These are phyloP conservation scores for Trachythela sp. DNA, from an alignment of 64 coral and sea anemone genomes.

Conservation along the genomic window DNA sequence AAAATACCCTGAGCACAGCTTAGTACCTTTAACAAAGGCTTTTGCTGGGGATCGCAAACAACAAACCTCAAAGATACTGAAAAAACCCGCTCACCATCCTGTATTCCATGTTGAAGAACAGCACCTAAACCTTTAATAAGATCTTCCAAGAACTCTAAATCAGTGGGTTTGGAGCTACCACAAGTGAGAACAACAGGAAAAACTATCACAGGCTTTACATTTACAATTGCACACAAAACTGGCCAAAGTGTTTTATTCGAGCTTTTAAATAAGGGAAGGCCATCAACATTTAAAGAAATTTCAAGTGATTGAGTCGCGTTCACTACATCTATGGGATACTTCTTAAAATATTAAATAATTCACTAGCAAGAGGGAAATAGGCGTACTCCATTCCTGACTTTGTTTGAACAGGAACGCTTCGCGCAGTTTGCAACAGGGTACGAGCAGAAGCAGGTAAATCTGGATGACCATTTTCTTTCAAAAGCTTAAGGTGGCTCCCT, in stretches of 20 bases:
- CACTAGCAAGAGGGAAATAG: too few species aligned
- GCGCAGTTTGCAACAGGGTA: background rate
- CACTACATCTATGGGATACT: too few species aligned
- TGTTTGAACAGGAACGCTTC: background rate
- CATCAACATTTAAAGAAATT: conserved; percentile 7
- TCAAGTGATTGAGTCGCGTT: background rate
- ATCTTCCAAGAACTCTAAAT: background rate
- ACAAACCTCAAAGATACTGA: background rate
- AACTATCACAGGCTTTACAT: background rate
- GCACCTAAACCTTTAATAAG: background rate
- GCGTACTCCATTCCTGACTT: background rate
- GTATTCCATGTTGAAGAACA: background rate
- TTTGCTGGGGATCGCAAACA: background rate
- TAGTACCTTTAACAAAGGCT: background rate
- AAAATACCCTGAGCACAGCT: background rate
- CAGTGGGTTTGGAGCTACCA: background rate
- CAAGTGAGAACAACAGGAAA: background rate
- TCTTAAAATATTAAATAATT: too few species aligned
- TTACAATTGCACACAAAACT: background rate
- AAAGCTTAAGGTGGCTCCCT: too few species aligned
- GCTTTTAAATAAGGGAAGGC: background rate
- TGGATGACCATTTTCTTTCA: background rate
- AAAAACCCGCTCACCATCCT: background rate
- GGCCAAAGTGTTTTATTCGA: background rate
- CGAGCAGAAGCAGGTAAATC: background rate